Percentiles rank a stretch among this genome's conserved stretches.
Evolutionary conservation across 2,113 vertebrate species (phyloP).

Genomic region (Laterallus jamaicensis): DNA sequence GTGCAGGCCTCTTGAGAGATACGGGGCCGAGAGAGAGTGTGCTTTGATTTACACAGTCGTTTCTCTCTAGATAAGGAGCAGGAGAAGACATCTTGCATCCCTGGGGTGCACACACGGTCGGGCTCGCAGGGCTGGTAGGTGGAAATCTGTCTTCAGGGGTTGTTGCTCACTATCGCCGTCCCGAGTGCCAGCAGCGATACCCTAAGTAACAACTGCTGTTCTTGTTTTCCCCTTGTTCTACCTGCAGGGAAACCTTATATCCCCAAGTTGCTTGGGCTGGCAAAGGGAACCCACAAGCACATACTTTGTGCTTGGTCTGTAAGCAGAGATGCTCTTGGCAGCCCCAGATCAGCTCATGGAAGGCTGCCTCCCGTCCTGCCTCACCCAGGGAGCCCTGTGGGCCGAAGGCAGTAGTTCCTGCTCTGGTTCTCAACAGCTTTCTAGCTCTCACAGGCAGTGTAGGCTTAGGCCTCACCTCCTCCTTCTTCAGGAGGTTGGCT

Average conservation of each 20-base stretch:
- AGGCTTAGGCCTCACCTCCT: not conserved
- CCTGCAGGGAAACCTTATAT: not conserved
- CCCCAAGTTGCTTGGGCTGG: accelerated
- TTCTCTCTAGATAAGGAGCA: not conserved
- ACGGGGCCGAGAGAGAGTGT: accelerated
- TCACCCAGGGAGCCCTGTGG: not conserved
- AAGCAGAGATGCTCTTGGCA: not conserved
- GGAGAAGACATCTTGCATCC: not conserved
- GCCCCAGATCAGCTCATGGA: not conserved
- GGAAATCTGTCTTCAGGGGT: not conserved
- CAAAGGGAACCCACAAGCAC: accelerated
- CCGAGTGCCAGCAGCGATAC: accelerated
- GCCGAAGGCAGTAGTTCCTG: not conserved
- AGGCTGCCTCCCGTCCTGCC: not conserved
- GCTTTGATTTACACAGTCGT: not conserved
- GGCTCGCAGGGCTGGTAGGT: not conserved
- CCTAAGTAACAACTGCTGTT: not conserved
- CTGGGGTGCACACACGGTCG: accelerated
- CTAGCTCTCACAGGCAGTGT: accelerated
- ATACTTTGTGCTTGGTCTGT: not conserved
- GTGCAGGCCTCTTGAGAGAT: not conserved
- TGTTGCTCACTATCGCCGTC: accelerated
- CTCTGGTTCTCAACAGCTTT: not conserved
- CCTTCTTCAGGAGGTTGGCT: not conserved
- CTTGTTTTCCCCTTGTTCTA: not conserved